A percentile compares a stretch with the other conserved stretches of the same genome.
These are phyloP conservation scores for Idaea straminata DNA, from an alignment of 2,888 invertebrate species.

Conservation along the genomic window DNA sequence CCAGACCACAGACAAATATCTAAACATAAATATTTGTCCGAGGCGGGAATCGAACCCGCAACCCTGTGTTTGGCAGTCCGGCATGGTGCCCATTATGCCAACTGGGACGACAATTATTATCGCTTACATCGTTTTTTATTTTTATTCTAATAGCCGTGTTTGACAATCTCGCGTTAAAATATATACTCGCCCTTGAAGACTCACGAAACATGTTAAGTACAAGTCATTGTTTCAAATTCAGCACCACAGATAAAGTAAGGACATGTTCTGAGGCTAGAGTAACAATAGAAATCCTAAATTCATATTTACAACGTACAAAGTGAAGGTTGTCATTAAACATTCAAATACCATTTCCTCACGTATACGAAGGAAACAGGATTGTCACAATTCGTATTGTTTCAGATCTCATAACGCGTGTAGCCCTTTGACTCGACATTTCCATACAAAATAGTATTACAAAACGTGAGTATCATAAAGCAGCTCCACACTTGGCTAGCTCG, in stretches of 20 bases:
- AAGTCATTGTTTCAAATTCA: background rate
- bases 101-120: too few species aligned
- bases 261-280: conserved; percentile 23
- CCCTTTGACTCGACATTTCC: conserved; percentile 72
- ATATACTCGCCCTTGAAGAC: conserved; percentile 7
- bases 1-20: too few species aligned
- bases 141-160: background rate
- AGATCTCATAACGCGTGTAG: conserved; percentile 75
- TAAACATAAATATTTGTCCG: too few species aligned
- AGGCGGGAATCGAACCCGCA: too few species aligned
- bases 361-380: conserved; percentile 71
- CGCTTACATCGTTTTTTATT: too few species aligned
- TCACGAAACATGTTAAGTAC: conserved; percentile 11
- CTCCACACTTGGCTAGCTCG: conserved; percentile 74
- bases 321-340: conserved; percentile 70
- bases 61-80: too few species aligned
- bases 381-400: conserved; percentile 76
- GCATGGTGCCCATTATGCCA: too few species aligned
- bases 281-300: conserved; percentile 31
- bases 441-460: conserved; percentile 63
- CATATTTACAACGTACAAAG: conserved; percentile 51
- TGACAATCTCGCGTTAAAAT: background rate
- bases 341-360: conserved; percentile 72
- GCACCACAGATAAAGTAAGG: conserved; percentile 16
- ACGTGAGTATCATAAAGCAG: conserved; percentile 54